Base-by-base conservation (phyloP, 2,888 invertebrate species). In the Blastobasis adustella region DNA sequence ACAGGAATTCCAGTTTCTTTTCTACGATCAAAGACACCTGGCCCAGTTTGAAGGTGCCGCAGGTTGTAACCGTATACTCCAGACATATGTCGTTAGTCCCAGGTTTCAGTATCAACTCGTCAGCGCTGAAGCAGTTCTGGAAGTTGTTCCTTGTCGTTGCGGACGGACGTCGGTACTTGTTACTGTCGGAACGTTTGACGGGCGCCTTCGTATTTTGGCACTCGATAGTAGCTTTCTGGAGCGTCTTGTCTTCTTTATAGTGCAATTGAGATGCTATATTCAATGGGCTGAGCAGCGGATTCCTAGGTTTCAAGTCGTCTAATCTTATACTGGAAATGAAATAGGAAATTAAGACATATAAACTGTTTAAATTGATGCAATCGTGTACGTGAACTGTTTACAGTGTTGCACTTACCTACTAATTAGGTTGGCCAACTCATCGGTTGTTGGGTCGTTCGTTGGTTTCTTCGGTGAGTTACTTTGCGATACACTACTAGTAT, bases 231-330 rank as follows among this genome's bases (percentile, higher is more conserved):
- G 93, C 95, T 59, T 93, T 92, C 49, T 92, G 92, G 5, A 97
- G 79, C 37, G 92, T 93, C 67, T 93, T 94, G 73, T 97, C 96
- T 74, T 96, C 94, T 72, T 95, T 94, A 70, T 93, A 93, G 67
- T 94, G 94, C 41, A 95, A 76, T 71, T 93, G 92, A 45, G 93
- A 91, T 45, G 91, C 90, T 51, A 95, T 92, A 62, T 91, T 89
- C 59, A 94, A 76, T 49, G 90, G 90, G 57, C 90, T 89, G 60
- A 93, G 70, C 57, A 90, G 74, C 8, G 90, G 89, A 71, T 92
- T 91, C 54, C 84, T 86, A 52, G 91, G 89, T 78, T 91, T 91
- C 70, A 91, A 81, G 66, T 93, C 92, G 62, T 91, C 85, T 76
- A 91, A 75, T 81, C 90, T 86, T 81, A 88, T 82, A 68, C 89